Evolutionary conservation across 37 sponge, comb jelly and placozoan species (phyloP), one percentile per base, ranked within the genome.

Genomic region (Sycon ciliatum): DNA sequence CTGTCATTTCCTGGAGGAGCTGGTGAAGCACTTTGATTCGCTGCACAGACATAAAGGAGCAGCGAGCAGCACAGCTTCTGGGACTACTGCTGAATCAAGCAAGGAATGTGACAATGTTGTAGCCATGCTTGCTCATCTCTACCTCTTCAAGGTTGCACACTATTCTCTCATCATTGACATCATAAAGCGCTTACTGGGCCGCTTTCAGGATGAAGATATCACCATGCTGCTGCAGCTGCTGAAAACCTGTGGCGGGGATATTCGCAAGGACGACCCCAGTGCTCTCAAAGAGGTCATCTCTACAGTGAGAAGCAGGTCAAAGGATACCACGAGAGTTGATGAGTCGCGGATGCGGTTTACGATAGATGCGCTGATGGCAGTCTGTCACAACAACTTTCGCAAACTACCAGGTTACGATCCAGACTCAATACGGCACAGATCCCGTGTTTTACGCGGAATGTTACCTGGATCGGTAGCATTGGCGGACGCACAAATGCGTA

Each of bases 351-450:
- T 86, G 70, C 40, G 37, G 57, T 95, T 87, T 60, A 88, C 90
- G 89, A 61, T 95, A 80, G 89, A 95, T 9, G 84, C 87, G 1
- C 77, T 95, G 1, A 63, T 79, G 55, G 91, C 97, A 30, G 78
- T 95, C 53, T 70, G 73, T 54, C 85, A 86, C 67, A 95, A 95
- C 81, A 95, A 95, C 68, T 69, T 78, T 23, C 65, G 82, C 35
- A 90, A 90, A 81, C 87, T 95, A 3, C 95, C 95, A 20, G 77
- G 87, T 68, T 85, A 95, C 61, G 97, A 95, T 38, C 92, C 92
- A 5, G 79, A 78, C n/a, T 75, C 78, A 26, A 73, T 88, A 42
- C 85, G 85, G 31, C 84, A 84, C 73, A 82, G 78, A 61, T 75
- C 68, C 40, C 87, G 85, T 38, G 73, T 83, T 3, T 73, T 87